Conservation (phyloP, 2,113 vertebrate species). For the Apus apus region DNA sequence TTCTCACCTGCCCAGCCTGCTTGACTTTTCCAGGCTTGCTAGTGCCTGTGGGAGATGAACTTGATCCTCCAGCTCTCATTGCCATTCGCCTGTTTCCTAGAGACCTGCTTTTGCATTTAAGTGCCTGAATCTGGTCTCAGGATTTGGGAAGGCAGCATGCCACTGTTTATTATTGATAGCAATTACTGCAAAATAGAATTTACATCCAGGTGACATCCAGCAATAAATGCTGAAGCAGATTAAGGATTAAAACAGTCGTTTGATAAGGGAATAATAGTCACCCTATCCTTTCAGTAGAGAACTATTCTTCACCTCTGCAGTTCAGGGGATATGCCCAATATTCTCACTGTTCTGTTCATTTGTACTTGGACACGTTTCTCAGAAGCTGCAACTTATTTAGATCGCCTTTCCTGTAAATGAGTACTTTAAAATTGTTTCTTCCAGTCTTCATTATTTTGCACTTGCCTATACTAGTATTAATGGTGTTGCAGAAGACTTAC, state of each 20-base stretch:
- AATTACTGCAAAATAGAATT: background rate
- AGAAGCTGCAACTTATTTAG: background rate
- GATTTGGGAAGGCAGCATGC: background rate
- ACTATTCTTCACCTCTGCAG: background rate
- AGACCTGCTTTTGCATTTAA: background rate
- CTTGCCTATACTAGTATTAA: constrained; percentile 55
- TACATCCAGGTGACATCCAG: background rate
- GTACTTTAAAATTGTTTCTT: background rate
- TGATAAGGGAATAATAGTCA: background rate
- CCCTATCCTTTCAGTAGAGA: background rate
- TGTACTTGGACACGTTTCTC: background rate
- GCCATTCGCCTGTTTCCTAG: background rate
- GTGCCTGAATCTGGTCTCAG: background rate
- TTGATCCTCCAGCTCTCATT: background rate
- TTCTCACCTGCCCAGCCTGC: constrained; percentile 9
- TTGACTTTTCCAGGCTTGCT: background rate
- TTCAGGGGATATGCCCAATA: background rate
- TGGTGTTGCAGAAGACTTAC: constrained; percentile 56
- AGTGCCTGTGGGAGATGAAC: background rate
- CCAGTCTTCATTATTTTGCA: background rate
- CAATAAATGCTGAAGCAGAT: background rate
- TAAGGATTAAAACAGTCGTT: background rate
- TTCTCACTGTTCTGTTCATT: background rate
- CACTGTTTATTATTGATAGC: background rate
- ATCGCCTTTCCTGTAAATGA: background rate